Percentiles rank a stretch among this genome's conserved stretches.
Conservation (phyloP, 1,140 invertebrate genomes). For the Sarcophaga peregrina region DNA sequence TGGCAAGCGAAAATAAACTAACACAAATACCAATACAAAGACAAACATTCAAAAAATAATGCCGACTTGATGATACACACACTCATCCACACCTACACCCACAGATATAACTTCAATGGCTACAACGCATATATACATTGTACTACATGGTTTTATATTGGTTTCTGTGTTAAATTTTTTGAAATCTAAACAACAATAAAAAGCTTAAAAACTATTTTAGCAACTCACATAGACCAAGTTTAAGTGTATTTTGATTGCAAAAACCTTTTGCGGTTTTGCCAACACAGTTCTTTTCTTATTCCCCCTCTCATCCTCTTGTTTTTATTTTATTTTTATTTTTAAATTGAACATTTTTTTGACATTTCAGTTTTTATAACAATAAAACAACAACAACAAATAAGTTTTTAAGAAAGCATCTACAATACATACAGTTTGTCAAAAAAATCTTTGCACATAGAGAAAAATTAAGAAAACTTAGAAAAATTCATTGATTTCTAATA, state of each 20-base stretch:
- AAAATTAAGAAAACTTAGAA: no score
- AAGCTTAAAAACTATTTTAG: neutral
- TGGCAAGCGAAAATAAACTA: neutral
- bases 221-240: neutral
- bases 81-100: neutral
- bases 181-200: slow-evolving; percentile 5
- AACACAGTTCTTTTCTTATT: neutral
- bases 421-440: no score
- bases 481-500: no score
- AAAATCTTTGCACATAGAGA: no score
- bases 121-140: neutral
- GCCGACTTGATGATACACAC: neutral
- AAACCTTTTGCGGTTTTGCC: slow-evolving; percentile 35
- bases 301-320: neutral
- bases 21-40: neutral
- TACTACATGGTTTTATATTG: no score
- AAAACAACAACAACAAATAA: neutral
- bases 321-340: neutral
- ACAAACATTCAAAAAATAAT: neutral
- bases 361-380: neutral
- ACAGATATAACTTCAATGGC: no score
- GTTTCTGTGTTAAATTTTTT: neutral
- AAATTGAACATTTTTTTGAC: no score
- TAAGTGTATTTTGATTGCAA: neutral
- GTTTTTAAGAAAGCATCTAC: neutral